These are phyloP conservation scores for Caenorhabditis sulstoni DNA, from an alignment of 2,888 invertebrate species.

Conservation along the genomic window DNA sequence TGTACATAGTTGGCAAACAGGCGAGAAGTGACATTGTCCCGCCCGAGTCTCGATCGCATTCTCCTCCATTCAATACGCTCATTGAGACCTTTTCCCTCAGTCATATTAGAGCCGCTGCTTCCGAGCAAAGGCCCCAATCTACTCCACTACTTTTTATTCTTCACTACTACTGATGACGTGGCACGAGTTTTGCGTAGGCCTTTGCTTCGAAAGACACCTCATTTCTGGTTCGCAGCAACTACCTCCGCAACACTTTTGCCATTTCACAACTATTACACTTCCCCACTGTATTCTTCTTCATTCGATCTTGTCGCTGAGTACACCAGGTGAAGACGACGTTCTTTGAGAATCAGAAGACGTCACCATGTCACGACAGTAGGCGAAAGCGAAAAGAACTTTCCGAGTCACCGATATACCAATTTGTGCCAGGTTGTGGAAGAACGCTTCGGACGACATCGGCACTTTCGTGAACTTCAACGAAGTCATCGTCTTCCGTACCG, in stretches of 20 bases:
- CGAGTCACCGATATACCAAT: constrained; percentile 27
- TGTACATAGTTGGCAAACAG: constrained; percentile 28
- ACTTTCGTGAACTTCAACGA: neutral
- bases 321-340: neutral
- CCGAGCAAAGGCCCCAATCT: neutral
- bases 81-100: constrained; percentile 8
- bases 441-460: neutral
- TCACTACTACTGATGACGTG: neutral
- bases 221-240: neutral
- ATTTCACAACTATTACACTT: neutral
- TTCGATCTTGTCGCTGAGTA: too few relatives aligned
- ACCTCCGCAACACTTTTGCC: constrained; percentile 6
- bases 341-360: neutral
- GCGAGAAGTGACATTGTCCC: constrained; percentile 10
- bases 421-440: constrained; percentile 24
- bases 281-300: too few relatives aligned
- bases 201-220: constrained; percentile 28
- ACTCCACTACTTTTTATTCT: constrained; percentile 32
- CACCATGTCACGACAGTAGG: constrained; percentile 30
- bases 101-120: constrained; percentile 12
- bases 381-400: constrained; percentile 23
- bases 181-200: constrained; percentile 39
- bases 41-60: constrained; percentile 1
- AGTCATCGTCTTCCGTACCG: constrained; percentile 17
- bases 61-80: constrained; percentile 5